Evolutionary conservation across 2,113 vertebrate genomes (phyloP), one percentile per base, ranked within the genome.

Genomic region (Talpa occidentalis): DNA sequence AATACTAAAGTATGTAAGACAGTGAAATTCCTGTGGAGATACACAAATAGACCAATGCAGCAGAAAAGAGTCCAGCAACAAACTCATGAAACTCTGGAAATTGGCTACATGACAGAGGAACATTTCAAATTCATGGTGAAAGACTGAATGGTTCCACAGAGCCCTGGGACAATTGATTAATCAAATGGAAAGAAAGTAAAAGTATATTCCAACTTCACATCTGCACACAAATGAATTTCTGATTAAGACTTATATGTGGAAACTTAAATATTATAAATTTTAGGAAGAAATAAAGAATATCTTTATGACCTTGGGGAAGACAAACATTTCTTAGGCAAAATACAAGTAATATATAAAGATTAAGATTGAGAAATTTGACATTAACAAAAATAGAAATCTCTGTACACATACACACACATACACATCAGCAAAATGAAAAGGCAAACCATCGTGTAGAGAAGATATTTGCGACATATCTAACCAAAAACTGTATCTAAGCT

Each of bases 201-300:
- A 66, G 56, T 44, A 17, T 15, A 84, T 72, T 92, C 37, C 37
- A 66, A 30, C 11, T 64, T 72, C 26, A 72, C 14, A 72, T 24
- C 70, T 78, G 44, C 3, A 70, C 21, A 54, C 44, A 73, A 72
- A 40, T 88, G 44, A 70, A 44, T 78, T 78, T 84, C 35, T 56
- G 44, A 78, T 95, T 72, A 92, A 82, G 60, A 70, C 35, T 42
- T 59, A 77, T 42, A 62, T 37, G 15, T 78, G 78, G 69, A 82
- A 83, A 56, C 47, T 54, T 64, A 90, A 85, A 64, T 70, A 84
- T 77, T 60, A 70, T 22, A 42, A 42, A 85, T 73, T 72, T 85
- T 64, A 72, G 35, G 59, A 86, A 83, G 70, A 70, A 77, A 62
- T 72, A 73, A 70, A 62, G 10, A 74, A 74, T 69, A 76, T 56